Evolutionary conservation across 2,797 vertebrate species (phyloP).

Genomic region (Enteromius argenteus): DNA sequence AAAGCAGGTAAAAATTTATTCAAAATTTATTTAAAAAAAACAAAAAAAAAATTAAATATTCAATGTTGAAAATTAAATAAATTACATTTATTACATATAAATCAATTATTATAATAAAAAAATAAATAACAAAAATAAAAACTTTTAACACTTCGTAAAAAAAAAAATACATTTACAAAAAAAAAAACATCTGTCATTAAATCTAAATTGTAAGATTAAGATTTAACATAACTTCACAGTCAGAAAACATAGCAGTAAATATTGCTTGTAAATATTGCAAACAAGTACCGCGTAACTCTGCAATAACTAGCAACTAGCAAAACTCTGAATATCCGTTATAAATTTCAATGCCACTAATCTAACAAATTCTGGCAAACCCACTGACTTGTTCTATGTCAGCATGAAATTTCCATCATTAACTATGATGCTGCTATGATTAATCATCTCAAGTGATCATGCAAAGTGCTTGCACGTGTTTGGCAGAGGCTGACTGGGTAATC

Average conservation of each 20-base stretch:
- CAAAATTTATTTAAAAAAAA: not conserved
- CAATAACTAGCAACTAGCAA: too few species aligned
- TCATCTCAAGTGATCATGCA: constrained; percentile 1
- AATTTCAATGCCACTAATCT: not conserved
- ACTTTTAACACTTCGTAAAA: not conserved
- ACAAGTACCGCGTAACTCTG: too few species aligned
- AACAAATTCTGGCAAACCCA: not conserved
- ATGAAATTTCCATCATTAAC: not conserved
- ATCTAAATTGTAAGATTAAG: not conserved
- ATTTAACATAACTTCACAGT: not conserved
- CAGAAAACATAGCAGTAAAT: not conserved
- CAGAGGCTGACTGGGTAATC: not conserved
- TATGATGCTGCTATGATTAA: constrained; percentile 1
- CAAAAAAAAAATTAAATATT: not conserved
- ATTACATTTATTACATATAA: not conserved
- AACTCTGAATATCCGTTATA: not conserved
- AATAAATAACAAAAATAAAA: constrained; percentile 1
- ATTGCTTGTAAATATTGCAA: not conserved
- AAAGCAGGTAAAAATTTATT: not conserved
- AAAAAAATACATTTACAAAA: not conserved
- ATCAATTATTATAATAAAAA: not conserved
- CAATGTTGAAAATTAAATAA: not conserved
- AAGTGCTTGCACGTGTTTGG: constrained; percentile 11
- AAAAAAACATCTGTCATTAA: not conserved
- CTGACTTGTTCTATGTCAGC: not conserved